Evolutionary conservation across 2,797 vertebrate genomes (phyloP), one percentile per base, ranked within the genome.

Genomic region (Rhinichthys osculus): DNA sequence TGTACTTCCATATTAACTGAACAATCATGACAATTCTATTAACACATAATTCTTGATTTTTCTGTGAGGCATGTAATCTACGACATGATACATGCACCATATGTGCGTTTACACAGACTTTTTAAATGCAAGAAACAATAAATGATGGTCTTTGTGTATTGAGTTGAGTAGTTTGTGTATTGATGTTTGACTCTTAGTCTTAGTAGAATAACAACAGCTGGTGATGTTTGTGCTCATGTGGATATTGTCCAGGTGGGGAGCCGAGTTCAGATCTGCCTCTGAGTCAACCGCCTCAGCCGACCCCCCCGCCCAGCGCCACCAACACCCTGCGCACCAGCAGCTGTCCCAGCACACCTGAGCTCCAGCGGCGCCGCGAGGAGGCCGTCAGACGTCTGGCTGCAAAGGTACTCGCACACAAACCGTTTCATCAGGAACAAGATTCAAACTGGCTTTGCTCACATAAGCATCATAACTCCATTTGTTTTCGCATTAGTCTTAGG

Each of bases 371-470:
- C 0, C 88, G 92, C 72, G 97, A 96, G 70, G 97, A 97, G 87
- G 94, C 97, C 0, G 96, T 97, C 87, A 97, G 95, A 90, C 94
- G 93, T 33, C 96, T 99, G 3, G 98, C 98, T 35, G 94, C 97
- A 7, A 98, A 97, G 97, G 98, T 99, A 95, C 8, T 84, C 30
- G 17, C 38, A 40, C 40, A 27, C 27, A 62, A 74, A 62, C 7
- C 40, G 17, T 57, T n/a, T 42, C 5, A n/a, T 78, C 17, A n/a
- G 4, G 23, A 59, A 59, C 57, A 0, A 57, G 21, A 59, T 10
- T 57, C 9, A 23, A 59, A 11, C 57, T n/a, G 10, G 57, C 23
- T n/a, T 59, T 64, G 59, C 27, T 30, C 27, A 16, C 59, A 30
- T 30, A 30, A 30, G 62, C 62, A 16, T 27, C 59, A 6, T 62